Evolutionary conservation across 37 sponge, comb jelly and placozoan species (phyloP), one percentile per base, ranked within the genome.

Genomic region (Amphimedon queenslandica): DNA sequence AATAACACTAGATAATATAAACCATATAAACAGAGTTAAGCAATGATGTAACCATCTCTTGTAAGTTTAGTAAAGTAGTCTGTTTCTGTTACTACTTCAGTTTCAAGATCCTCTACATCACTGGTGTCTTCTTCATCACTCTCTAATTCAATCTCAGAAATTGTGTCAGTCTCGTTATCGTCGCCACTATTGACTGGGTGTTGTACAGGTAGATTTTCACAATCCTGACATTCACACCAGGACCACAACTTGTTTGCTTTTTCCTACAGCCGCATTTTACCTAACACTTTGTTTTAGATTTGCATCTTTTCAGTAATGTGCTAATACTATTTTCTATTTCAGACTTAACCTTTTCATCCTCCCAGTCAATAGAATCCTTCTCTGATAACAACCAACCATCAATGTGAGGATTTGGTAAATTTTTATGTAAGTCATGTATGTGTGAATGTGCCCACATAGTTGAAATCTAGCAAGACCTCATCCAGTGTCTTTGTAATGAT

Each of bases 211-310:
- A n/a, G 34, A 35, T 72, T 72, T 2, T 56, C 56, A 6, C 72
- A 74, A 13, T 33, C 57, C 16, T 74, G 74, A 40, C 74, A 74
- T 33, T 58, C 63, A 32, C 63, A 74, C 74, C 74, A 34, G 74
- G 74, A 1, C 74, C 74, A 74, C 74, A 74, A 25, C 5, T 21
- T 1, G 2, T 57, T 13, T 25, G 6, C 20, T 57, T 74, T 58
- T 74, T 74, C 11, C 63, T 37, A n/a, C 74, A 74, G 1, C 63
- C 63, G 57, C 74, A 74, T 20, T 8, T 31, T 5, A 40, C 30
- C 1, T 28, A 36, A n/a, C 61, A 58, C 37, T 63, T 63, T 53
- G 20, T 77, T 32, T 74, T 74, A 25, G 63, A 74, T 23, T 36
- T 32, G 25, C 74, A 74, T 13, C 73, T 57, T n/a, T n/a, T n/a